These are phyloP conservation scores for Drosophila kokeensis DNA, from an alignment of 2,888 invertebrate genomes.

Conservation along the genomic window DNA sequence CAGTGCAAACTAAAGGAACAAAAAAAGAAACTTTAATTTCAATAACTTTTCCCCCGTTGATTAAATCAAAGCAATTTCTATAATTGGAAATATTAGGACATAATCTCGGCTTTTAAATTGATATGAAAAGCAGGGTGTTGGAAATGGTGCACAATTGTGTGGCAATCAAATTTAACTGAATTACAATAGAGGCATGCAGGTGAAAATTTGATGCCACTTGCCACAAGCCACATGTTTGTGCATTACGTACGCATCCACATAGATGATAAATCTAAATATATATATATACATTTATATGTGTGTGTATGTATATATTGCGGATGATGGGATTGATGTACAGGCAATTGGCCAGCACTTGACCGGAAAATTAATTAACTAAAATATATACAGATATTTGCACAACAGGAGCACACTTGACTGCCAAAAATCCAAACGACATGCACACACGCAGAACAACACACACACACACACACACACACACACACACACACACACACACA, in stretches of 20 bases:
- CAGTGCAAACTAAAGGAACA: neutral
- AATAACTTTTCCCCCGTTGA: neutral
- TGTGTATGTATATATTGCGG: neutral
- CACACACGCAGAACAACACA: slow-evolving; percentile 9
- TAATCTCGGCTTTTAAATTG: neutral
- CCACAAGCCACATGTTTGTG: slow-evolving; percentile 8
- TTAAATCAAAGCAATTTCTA: neutral
- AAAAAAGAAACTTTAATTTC: neutral
- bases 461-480: too few relatives aligned
- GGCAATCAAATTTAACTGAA: slow-evolving; percentile 8
- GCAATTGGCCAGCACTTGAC: slow-evolving; percentile 54
- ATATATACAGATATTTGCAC: slow-evolving; percentile 52
- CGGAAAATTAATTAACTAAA: slow-evolving; percentile 79
- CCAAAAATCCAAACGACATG: slow-evolving; percentile 22
- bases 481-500: slow-evolving; percentile 8
- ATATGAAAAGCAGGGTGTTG: neutral
- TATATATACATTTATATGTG: neutral
- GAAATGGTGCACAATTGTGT: neutral
- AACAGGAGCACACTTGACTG: slow-evolving; percentile 32
- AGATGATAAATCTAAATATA: slow-evolving; percentile 15
- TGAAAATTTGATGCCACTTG: slow-evolving; percentile 40
- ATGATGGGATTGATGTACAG: slow-evolving; percentile 24
- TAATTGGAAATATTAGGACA: neutral
- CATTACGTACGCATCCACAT: neutral
- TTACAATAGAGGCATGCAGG: slow-evolving; percentile 11